Percentiles rank a stretch among this genome's conserved stretches.
These are phyloP conservation scores for Aromia moschata DNA, from an alignment of 2,888 invertebrate species.

Conservation along the genomic window DNA sequence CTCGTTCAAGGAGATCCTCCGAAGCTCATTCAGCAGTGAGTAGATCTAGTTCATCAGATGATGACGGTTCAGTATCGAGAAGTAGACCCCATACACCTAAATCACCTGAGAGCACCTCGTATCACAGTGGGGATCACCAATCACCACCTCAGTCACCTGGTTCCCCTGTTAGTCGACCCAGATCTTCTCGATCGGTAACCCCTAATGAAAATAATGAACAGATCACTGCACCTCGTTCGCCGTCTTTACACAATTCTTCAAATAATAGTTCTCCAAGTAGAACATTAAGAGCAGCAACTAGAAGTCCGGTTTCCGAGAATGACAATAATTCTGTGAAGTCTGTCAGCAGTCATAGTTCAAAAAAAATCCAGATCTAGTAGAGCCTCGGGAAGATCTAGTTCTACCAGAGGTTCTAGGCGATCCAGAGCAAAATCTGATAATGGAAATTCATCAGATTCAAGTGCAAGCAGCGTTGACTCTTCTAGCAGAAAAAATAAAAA, in stretches of 20 bases:
- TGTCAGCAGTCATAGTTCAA: conserved; percentile 49
- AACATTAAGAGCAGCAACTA: conserved; percentile 14
- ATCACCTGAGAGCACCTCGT: conserved; percentile 24
- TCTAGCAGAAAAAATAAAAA: conserved; percentile 56
- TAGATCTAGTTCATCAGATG: conserved; percentile 61
- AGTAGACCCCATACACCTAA: conserved; percentile 30
- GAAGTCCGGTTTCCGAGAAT: conserved; percentile 8
- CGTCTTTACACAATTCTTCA: conserved; percentile 45
- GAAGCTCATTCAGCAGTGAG: conserved; percentile 59
- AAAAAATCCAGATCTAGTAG: conserved; percentile 48
- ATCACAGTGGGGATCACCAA: conserved; percentile 11
- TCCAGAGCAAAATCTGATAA: conserved; percentile 47
- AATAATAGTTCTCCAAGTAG: conserved; percentile 41
- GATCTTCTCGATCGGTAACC: conserved; percentile 19
- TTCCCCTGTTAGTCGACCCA: conserved; percentile 20
- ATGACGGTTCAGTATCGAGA: conserved; percentile 51
- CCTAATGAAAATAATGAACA: conserved; percentile 10
- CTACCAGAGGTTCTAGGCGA: conserved; percentile 43
- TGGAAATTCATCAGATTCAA: conserved; percentile 60
- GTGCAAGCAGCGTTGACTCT: conserved; percentile 58
- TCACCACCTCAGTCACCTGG: conserved; percentile 14
- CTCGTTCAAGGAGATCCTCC: conserved; percentile 42
- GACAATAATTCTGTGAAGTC: conserved; percentile 49
- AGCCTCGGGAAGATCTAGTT: conserved; percentile 45
- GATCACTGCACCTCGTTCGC: conserved; percentile 38